Evolutionary conservation across 1,140 invertebrate genomes (phyloP).

Genomic region (Coboldia fuscipes): DNA sequence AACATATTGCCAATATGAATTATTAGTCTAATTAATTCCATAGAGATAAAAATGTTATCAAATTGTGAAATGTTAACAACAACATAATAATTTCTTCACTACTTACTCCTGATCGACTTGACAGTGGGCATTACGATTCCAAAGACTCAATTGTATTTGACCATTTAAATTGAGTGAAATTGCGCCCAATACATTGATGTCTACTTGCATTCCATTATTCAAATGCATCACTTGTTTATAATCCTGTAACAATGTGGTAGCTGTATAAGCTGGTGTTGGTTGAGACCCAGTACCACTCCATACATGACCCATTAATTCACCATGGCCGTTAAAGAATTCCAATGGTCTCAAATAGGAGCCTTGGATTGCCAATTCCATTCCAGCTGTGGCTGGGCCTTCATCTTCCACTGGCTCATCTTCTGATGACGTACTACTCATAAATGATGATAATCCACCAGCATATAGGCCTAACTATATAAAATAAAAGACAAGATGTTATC

Average conservation of each 20-base stretch:
- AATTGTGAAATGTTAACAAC: too few relatives aligned
- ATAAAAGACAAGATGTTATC: too few relatives aligned
- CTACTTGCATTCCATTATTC: slow-evolving; percentile 48
- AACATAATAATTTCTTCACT: too few relatives aligned
- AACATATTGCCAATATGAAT: too few relatives aligned
- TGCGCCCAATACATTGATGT: slow-evolving; percentile 44
- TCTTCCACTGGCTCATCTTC: slow-evolving; percentile 26
- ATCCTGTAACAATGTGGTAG: slow-evolving; percentile 50
- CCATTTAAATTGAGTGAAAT: slow-evolving; percentile 68
- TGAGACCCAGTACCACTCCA: slow-evolving; percentile 70
- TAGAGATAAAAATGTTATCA: too few relatives aligned
- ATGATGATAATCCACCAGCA: slow-evolving; percentile 48
- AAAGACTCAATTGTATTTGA: slow-evolving; percentile 63
- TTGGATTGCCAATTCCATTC: slow-evolving; percentile 61
- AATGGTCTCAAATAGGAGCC: slow-evolving; percentile 62
- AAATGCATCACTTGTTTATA: slow-evolving; percentile 44
- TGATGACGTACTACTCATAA: slow-evolving; percentile 25
- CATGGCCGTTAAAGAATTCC: slow-evolving; percentile 64
- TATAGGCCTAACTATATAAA: slow-evolving; percentile 50
- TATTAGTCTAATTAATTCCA: too few relatives aligned
- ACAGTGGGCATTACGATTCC: slow-evolving; percentile 70
- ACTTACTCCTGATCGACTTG: slow-evolving; percentile 51
- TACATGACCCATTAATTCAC: slow-evolving; percentile 73
- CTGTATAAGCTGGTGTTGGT: slow-evolving; percentile 59
- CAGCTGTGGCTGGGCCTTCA: slow-evolving; percentile 44